These are phyloP conservation scores for Camponotus vicinus DNA, from an alignment of 1,140 invertebrate genomes.

Conservation along the genomic window DNA sequence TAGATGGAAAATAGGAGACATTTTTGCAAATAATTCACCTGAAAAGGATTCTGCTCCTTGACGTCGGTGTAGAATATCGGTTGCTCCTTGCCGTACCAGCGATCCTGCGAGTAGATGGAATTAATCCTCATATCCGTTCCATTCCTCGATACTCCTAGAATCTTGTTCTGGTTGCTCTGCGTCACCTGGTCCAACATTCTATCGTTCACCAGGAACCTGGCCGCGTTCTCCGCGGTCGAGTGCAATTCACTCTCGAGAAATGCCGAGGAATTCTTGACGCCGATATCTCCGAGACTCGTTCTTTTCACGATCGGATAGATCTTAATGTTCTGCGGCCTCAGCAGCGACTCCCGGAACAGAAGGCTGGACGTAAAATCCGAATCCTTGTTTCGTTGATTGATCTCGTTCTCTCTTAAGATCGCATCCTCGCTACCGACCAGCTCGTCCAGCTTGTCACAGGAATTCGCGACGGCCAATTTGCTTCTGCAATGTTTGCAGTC, in stretches of 20 bases:
- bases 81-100: conserved; percentile 81
- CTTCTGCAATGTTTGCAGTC: conserved; percentile 83
- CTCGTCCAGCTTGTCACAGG: background rate
- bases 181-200: background rate
- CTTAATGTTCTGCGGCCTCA: conserved; percentile 33
- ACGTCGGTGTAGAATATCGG: conserved; percentile 80
- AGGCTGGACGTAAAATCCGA: conserved; percentile 69
- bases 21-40: conserved; percentile 74
- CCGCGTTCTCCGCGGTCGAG: background rate
- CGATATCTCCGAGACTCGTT: conserved; percentile 23
- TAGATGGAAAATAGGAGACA: background rate
- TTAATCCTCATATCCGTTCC: conserved; percentile 83
- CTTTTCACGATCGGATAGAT: conserved; percentile 41
- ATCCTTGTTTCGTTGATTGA: conserved; percentile 73
- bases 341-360: conserved; percentile 18
- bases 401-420: conserved; percentile 32
- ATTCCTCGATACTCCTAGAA: conserved; percentile 62
- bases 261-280: background rate
- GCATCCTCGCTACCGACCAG: background rate
- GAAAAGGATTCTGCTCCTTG: conserved; percentile 82
- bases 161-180: background rate
- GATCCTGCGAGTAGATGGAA: conserved; percentile 84
- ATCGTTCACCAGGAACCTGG: background rate
- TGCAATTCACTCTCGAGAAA: conserved; percentile 29
- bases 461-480: conserved; percentile 65